Conservation (phyloP, 2,113 vertebrate genomes). For the Aptenodytes forsteri region DNA sequence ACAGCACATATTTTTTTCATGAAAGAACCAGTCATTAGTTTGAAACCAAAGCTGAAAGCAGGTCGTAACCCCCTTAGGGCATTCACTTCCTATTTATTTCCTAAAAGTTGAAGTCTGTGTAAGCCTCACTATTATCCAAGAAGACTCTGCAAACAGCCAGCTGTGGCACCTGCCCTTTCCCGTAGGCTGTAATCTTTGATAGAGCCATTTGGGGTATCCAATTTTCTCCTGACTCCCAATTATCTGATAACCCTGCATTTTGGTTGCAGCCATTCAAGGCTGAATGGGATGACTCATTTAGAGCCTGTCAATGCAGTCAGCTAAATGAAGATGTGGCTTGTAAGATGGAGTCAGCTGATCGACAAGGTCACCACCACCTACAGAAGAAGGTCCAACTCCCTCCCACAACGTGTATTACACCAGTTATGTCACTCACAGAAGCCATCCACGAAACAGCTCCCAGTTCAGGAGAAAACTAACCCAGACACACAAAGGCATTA, state of each 20-base stretch:
- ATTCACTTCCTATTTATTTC: neutral
- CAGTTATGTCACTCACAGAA: neutral
- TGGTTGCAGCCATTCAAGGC: neutral
- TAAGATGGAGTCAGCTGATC: neutral
- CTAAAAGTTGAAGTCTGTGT: neutral
- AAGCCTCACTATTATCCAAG: neutral
- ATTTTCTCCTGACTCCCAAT: neutral
- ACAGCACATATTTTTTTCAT: neutral
- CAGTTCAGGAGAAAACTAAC: neutral
- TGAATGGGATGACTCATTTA: neutral
- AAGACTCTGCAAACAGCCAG: neutral
- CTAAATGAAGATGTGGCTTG: neutral
- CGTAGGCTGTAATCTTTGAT: neutral
- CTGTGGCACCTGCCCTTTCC: neutral
- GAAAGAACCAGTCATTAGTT: neutral
- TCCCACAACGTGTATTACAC: neutral
- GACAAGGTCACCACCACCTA: neutral
- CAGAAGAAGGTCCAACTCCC: neutral
- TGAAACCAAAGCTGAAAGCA: constrained; percentile 10
- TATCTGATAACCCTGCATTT: neutral
- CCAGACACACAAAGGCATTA: neutral
- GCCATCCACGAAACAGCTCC: neutral
- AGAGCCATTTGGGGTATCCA: neutral
- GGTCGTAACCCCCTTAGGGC: neutral
- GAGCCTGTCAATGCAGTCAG: neutral